phyloP scores from a whole-genome alignment of 2,113 vertebrate genomes.

The Urocitellus parryii region DNA sequence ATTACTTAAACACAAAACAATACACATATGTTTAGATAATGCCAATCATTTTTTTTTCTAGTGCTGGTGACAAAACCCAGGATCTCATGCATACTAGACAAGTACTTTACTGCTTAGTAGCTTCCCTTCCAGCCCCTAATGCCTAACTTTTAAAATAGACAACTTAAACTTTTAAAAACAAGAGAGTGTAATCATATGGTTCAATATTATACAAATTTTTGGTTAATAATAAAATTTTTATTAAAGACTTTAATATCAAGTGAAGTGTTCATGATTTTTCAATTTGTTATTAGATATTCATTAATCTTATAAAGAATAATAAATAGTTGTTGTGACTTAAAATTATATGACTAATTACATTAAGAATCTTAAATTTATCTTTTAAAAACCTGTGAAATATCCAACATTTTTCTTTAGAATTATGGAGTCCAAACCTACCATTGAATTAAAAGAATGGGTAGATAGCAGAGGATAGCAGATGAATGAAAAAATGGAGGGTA shows the following conservation, averaged over 20 bases:
- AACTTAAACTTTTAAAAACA: not conserved
- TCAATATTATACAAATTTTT: not conserved
- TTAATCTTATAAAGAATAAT: not conserved
- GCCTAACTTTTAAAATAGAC: not conserved
- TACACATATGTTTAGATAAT: not conserved
- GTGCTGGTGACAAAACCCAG: not conserved
- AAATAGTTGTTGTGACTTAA: not conserved
- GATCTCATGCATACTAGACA: not conserved
- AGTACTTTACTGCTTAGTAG: not conserved
- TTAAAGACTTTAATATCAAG: not conserved
- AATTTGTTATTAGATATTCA: not conserved
- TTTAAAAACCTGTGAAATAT: not conserved
- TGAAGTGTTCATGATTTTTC: not conserved
- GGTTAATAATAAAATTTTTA: not conserved
- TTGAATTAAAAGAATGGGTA: constrained; percentile 9
- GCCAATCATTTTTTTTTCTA: not conserved
- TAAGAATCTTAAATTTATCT: not conserved
- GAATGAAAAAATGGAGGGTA: not conserved
- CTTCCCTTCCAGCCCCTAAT: not conserved
- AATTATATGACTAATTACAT: not conserved
- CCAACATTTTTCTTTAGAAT: not conserved
- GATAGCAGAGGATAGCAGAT: not conserved
- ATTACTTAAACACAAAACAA: not conserved
- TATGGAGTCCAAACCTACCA: not conserved
- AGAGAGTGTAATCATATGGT: not conserved